Conservation (phyloP, 2,888 invertebrate species). For the Hypomecis atomaria region DNA sequence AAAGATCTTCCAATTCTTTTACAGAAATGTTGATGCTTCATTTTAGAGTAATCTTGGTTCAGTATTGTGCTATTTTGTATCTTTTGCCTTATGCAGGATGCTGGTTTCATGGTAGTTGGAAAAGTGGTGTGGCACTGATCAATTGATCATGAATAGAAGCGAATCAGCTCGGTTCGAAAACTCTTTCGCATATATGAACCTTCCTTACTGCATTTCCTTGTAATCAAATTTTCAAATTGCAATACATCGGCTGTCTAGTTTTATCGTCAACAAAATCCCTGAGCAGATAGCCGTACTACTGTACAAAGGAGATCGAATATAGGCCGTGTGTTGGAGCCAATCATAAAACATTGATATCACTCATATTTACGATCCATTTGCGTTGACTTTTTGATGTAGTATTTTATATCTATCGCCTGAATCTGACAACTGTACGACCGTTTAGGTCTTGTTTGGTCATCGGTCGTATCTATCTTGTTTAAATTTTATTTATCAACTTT, state of each 20-base stretch:
- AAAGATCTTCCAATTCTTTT: too few species aligned
- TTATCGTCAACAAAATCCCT: conserved; percentile 27
- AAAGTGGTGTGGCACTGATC: not conserved
- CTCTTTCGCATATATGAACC: not conserved
- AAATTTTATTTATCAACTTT: too few species aligned
- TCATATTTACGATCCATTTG: conserved; percentile 29
- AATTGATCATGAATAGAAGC: too few species aligned
- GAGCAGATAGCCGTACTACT: conserved; percentile 29
- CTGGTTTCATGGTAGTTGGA: too few species aligned
- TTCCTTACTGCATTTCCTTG: conserved; percentile 5
- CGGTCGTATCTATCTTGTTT: not conserved
- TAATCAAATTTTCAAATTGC: conserved; percentile 14
- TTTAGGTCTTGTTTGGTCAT: conserved; percentile 3
- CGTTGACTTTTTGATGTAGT: conserved; percentile 33
- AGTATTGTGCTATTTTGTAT: too few species aligned
- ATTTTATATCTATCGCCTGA: conserved; percentile 29
- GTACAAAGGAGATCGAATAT: conserved; percentile 29
- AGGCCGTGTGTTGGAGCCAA: conserved; percentile 31
- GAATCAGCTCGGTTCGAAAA: not conserved
- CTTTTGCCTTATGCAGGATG: too few species aligned
- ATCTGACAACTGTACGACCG: conserved; percentile 11
- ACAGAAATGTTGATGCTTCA: too few species aligned
- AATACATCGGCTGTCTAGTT: conserved; percentile 34
- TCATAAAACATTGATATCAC: conserved; percentile 28
- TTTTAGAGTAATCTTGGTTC: too few species aligned